A percentile compares a stretch with the other conserved stretches of the same genome.
These are phyloP conservation scores for Sebastes vulpes DNA, from an alignment of 2,797 vertebrate species.

Conservation along the genomic window DNA sequence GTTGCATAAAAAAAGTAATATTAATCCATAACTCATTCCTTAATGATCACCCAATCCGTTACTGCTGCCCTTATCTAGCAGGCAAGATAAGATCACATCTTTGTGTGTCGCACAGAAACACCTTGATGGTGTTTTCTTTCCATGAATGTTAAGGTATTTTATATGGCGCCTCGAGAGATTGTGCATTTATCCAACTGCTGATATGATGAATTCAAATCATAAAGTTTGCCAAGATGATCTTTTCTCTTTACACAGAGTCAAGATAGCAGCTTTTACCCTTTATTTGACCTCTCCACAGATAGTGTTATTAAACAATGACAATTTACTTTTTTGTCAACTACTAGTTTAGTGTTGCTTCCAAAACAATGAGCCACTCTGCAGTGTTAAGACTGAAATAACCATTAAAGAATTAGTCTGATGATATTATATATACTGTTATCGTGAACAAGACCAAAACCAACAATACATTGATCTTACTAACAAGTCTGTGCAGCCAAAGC, in stretches of 20 bases:
- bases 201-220: slow-evolving; percentile 6
- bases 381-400: background rate
- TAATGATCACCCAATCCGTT: slow-evolving; percentile 26
- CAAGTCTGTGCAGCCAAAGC: background rate
- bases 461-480: background rate
- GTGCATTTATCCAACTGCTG: background rate
- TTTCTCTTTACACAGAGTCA: background rate
- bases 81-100: slow-evolving; percentile 6
- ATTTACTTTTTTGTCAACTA: background rate
- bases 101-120: slow-evolving; percentile 21
- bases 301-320: background rate
- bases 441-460: background rate
- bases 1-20: slow-evolving; percentile 3
- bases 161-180: background rate
- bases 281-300: background rate
- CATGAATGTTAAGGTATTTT: slow-evolving; percentile 24
- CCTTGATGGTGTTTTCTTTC: slow-evolving; percentile 6
- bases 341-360: background rate
- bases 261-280: background rate
- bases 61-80: slow-evolving; percentile 11
- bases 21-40: slow-evolving; percentile 13
- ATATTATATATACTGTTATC: background rate
- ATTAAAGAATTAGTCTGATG: background rate
- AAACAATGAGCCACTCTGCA: background rate
- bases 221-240: background rate